These are phyloP conservation scores for Semnopithecus entellus DNA, from an alignment of 2,113 vertebrate genomes.

Conservation along the genomic window DNA sequence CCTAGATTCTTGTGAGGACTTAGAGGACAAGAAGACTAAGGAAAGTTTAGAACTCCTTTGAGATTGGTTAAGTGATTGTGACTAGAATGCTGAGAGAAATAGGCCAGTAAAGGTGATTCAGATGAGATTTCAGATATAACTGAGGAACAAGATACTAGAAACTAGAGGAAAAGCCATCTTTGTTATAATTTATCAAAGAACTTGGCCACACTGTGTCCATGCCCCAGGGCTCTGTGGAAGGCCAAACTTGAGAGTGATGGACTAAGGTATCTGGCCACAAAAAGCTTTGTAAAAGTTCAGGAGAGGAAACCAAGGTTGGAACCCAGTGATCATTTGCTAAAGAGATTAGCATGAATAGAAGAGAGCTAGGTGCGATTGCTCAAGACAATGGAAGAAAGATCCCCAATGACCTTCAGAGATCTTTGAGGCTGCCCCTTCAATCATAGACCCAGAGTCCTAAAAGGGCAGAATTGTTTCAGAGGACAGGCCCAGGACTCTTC, in stretches of 20 bases:
- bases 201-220: not conserved
- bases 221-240: not conserved
- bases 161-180: not conserved
- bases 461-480: not conserved
- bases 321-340: not conserved
- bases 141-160: not conserved
- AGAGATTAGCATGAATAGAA: not conserved
- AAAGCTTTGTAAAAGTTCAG: not conserved
- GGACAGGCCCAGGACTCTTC: not conserved
- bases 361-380: not conserved
- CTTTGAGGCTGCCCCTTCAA: not conserved
- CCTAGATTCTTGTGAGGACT: not conserved
- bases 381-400: not conserved
- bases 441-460: not conserved
- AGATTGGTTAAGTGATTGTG: not conserved
- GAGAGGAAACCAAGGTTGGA: not conserved
- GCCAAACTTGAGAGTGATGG: not conserved
- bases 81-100: not conserved
- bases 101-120: not conserved
- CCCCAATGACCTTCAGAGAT: not conserved
- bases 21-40: not conserved
- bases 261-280: not conserved
- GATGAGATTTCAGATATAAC: not conserved
- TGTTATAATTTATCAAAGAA: not conserved
- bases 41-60: not conserved